Base-by-base conservation (phyloP, 1,140 invertebrate genomes). In the Lordiphosa stackelbergi region DNA sequence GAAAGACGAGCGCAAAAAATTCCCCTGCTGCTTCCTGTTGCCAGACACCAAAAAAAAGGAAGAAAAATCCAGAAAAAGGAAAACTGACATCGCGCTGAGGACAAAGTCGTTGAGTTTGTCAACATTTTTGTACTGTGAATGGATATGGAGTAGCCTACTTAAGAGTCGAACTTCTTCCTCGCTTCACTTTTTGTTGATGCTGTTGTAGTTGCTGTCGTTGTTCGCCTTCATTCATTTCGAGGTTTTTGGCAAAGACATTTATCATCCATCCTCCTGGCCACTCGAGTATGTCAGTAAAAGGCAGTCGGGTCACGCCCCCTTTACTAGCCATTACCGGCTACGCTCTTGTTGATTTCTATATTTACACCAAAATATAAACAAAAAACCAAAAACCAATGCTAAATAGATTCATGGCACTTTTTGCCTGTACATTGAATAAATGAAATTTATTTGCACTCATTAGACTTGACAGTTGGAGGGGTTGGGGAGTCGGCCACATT, bases 381-480 rank as follows among this genome's bases (percentile, higher is more conserved):
- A 31, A 31, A 31, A 31, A 5, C 28, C 6, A 12, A 12, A 19
- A 45, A 28, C 6, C 6, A 43, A 68, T 75, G 71, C 75, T 81
- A 83, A 81, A 83, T 75, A 83, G 63, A 83, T 81, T 81, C 72
- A 81, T 83, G 68, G 69, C 69, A 53, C 72, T 69, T 74, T 55
- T 24, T 54, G 22, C 19, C 8, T 40, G 48, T 55, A 46, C 53
- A 40, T 53, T 41, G 45, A 60, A 59, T 34, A 36, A 40, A 49
- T 83, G 72, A 81, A 68, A 81, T 81, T 81, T 81, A 81, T 81
- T 81, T 81, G 73, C 72, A 66, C 77, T 83, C 73, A 83, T 81
- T 81, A 77, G 54, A 57, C 37, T 57, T 72, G 77, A 83, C 77
- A 81, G 72, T 69, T 69, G 4, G 45, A 28, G 42, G 52, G 42